Evolutionary conservation across 2,888 invertebrate genomes (phyloP).

Genomic region (Tiliacea aurago): DNA sequence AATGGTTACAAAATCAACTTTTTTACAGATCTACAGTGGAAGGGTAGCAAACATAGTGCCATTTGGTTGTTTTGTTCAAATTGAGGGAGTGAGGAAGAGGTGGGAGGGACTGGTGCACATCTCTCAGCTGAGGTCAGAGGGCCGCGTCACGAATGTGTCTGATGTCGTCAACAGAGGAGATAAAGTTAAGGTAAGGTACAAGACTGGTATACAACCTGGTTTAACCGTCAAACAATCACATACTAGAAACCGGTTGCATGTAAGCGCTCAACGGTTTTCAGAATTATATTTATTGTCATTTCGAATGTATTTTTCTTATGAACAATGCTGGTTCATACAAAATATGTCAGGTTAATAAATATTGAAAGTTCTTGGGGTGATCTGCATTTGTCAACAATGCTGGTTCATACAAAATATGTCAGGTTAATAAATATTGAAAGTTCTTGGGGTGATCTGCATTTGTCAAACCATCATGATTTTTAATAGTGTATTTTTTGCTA

Average conservation of each 20-base stretch:
- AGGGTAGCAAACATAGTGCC: constrained; percentile 98
- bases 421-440: neutral
- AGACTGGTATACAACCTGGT: neutral
- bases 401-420: neutral
- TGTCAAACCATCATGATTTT: neutral
- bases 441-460: neutral
- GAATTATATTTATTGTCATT: neutral
- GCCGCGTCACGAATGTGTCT: constrained; percentile 97
- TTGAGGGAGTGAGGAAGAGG: constrained; percentile 96
- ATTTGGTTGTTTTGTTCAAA: constrained; percentile 99
- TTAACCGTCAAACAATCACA: neutral
- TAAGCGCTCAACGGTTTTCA: neutral
- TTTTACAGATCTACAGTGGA: constrained; percentile 95
- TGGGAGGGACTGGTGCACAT: constrained; percentile 99
- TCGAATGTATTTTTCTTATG: neutral
- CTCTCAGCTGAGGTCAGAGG: constrained; percentile 97
- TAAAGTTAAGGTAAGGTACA: constrained; percentile 93
- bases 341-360: neutral
- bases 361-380: neutral
- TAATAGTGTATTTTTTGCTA: neutral
- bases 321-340: neutral
- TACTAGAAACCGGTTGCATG: neutral
- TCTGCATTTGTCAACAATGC: too few relatives aligned
- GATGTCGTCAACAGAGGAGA: constrained; percentile 98
- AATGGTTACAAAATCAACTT: neutral